A percentile compares a stretch with the other conserved stretches of the same genome.
Evolutionary conservation across 2,888 invertebrate species (phyloP).

Genomic region (Chironomus tentans): DNA sequence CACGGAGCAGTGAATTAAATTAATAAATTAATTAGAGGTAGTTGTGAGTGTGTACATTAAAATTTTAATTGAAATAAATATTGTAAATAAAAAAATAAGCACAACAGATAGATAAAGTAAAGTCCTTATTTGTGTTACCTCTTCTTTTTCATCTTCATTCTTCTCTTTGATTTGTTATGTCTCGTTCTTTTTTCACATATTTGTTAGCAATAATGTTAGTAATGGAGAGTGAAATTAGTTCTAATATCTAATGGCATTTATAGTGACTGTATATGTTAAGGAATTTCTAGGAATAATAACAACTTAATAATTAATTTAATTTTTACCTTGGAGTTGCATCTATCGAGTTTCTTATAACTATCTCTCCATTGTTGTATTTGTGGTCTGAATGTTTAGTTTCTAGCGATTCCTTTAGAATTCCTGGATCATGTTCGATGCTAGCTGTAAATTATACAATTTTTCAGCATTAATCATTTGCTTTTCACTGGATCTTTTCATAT

Average conservation of each 20-base stretch:
- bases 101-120: not conserved
- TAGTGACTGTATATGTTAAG: not conserved
- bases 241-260: not conserved
- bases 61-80: not conserved
- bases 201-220: not conserved
- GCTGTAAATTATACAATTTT: not conserved
- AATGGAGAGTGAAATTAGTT: not conserved
- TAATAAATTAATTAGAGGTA: too few relatives aligned
- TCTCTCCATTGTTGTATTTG: slow-evolving; percentile 12
- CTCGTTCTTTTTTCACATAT: not conserved
- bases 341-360: slow-evolving; percentile 19
- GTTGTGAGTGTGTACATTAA: too few relatives aligned
- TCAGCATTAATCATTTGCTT: too few relatives aligned
- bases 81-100: not conserved
- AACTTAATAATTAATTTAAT: not conserved
- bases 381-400: not conserved
- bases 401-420: not conserved
- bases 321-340: slow-evolving; percentile 23
- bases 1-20: not conserved
- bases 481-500: too few relatives aligned
- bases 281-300: not conserved
- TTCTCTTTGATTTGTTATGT: slow-evolving; percentile 17
- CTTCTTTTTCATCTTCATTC: slow-evolving; percentile 21
- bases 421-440: slow-evolving; percentile 13
- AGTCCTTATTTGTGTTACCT: slow-evolving; percentile 4